phyloP scores from a whole-genome alignment of 2,888 invertebrate genomes.

The Eutolmus rufibarbis region DNA sequence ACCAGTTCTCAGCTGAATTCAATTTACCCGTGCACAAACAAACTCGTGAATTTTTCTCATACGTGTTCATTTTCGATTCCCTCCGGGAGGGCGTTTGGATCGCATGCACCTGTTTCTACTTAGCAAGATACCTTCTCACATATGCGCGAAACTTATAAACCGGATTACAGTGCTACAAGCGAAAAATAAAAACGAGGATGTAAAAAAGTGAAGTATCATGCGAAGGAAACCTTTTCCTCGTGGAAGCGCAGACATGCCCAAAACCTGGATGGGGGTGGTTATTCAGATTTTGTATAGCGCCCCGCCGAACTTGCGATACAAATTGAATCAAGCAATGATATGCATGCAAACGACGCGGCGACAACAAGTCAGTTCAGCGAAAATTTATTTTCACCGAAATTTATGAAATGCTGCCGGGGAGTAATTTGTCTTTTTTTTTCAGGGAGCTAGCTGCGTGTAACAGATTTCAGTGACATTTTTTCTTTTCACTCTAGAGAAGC shows the following conservation, averaged over 20 bases:
- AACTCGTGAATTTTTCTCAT: not conserved
- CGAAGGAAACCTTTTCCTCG: not conserved
- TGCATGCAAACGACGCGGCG: slow-evolving; percentile 38
- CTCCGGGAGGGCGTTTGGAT: slow-evolving; percentile 15
- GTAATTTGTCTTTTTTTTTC: slow-evolving; percentile 38
- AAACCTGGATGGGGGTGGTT: not conserved
- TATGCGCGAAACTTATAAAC: slow-evolving; percentile 34
- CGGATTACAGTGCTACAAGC: slow-evolving; percentile 19
- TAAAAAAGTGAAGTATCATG: not conserved
- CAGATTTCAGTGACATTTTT: slow-evolving; percentile 38
- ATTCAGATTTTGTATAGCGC: not conserved
- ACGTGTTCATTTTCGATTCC: slow-evolving; percentile 33
- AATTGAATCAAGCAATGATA: slow-evolving; percentile 41
- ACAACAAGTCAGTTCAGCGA: slow-evolving; percentile 11
- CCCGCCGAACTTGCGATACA: slow-evolving; percentile 13
- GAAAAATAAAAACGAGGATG: not conserved
- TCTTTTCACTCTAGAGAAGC: not conserved
- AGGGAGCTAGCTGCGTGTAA: slow-evolving; percentile 7
- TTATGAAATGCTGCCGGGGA: slow-evolving; percentile 33
- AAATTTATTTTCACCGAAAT: slow-evolving; percentile 34
- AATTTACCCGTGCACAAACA: not conserved
- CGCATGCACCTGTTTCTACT: slow-evolving; percentile 36
- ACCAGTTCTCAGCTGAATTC: not conserved
- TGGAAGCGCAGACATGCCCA: not conserved
- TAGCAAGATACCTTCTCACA: slow-evolving; percentile 17